Evolutionary conservation across 2,113 vertebrate genomes (phyloP).

Genomic region (Mustelus asterias): DNA sequence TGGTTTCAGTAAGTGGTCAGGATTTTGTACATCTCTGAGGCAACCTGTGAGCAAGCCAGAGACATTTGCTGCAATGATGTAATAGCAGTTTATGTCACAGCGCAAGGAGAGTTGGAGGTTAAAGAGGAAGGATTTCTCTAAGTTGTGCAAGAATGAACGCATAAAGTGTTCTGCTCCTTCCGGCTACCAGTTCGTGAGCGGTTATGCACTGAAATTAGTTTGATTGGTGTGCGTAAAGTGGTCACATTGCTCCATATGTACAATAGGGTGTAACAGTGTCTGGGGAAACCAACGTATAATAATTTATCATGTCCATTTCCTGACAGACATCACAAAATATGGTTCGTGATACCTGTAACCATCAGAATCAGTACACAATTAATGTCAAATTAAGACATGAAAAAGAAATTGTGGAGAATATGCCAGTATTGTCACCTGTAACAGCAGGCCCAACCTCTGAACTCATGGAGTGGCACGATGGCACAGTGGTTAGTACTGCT

Average conservation of each 20-base stretch:
- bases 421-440: too few species aligned
- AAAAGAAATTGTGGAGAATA: neutral
- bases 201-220: neutral
- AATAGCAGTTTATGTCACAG: neutral
- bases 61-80: neutral
- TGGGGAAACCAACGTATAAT: neutral
- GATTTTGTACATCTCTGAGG: neutral
- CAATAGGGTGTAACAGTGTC: neutral
- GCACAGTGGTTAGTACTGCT: too few species aligned
- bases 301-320: neutral
- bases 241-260: neutral
- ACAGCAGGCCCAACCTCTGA: too few species aligned
- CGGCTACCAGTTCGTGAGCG: neutral
- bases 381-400: neutral
- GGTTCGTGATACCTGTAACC: neutral
- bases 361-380: neutral
- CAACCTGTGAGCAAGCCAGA: neutral
- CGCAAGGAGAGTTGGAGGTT: neutral
- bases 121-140: neutral
- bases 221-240: neutral
- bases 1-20: neutral
- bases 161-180: neutral
- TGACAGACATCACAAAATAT: neutral
- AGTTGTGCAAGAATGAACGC: constrained; percentile 1
- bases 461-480: too few species aligned